Base-by-base conservation (phyloP, 2,797 vertebrate genomes). In the Melanotaenia maccullochi region DNA sequence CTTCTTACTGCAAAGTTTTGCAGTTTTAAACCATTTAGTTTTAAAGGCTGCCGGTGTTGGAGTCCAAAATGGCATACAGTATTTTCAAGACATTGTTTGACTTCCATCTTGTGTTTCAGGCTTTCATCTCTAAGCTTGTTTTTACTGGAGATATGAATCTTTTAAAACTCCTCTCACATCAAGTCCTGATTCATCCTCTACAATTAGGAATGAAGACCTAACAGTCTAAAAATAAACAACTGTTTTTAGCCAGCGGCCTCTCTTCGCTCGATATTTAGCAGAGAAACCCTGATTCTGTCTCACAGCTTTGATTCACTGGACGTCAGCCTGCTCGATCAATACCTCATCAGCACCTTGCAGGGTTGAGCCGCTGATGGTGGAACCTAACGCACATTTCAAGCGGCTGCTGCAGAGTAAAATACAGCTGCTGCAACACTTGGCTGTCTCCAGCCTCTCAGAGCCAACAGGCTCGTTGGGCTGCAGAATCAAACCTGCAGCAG, bases 271-370 rank as follows among this genome's bases (percentile, higher is more conserved):
- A 28, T 76, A 47, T 64, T 63, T 55, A 77, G 52, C 59, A 32
- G 66, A 8, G 56, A 8, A 60, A 65, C 56, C 63, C 49, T 57
- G 69, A 58, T 64, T 76, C 69, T 64, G 67, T 83, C 67, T 71
- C 25, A 0, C 58, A 56, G 64, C 58, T 73, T 59, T 76, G 44
- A 22, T 70, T n/a, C 36, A 33, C 36, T 73, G 71, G 38, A 20
- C 56, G 61, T 57, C 0, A 0, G 72, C 25, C 6, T 0, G 0
- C 0, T 2, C 8, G 22, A 75, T 82, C 78, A 2, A 82, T 76
- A 75, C n/a, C 51, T 75, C 81, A 78, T 83, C 71, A 83, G 73
- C 52, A 24, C 57, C 38, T 11, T 18, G 32, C 47, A 5, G 56
- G 38, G 36, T 28, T 25, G 36, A 67, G 14, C 4, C 5, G 47